These are phyloP conservation scores for Coelopa pilipes DNA, from an alignment of 2,888 invertebrate genomes.

Conservation along the genomic window DNA sequence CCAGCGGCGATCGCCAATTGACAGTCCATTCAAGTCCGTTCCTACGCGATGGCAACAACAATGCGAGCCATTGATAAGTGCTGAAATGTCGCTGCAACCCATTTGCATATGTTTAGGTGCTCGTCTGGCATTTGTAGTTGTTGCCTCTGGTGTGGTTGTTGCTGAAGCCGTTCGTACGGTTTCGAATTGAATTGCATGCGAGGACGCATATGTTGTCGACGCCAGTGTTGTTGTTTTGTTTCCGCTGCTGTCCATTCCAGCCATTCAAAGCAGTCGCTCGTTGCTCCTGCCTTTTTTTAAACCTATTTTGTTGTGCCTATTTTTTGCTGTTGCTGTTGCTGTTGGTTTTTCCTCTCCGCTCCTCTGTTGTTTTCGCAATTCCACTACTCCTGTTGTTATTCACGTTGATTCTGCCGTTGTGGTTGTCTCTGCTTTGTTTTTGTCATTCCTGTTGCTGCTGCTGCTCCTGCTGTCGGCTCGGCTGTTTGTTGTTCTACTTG, in stretches of 20 bases:
- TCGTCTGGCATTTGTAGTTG: not conserved
- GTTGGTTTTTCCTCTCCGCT: no score
- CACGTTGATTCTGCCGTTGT: no score
- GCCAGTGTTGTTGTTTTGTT: conserved; percentile 7
- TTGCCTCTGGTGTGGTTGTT: not conserved
- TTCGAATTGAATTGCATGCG: not conserved
- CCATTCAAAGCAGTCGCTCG: conserved; percentile 17
- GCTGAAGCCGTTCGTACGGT: not conserved
- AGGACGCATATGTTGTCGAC: conserved; percentile 1
- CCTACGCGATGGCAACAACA: no score
- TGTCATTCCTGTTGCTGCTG: no score
- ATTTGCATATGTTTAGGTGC: conserved; percentile 34
- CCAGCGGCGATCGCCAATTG: no score
- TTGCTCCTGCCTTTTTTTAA: conserved; percentile 18
- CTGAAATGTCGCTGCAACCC: conserved; percentile 20
- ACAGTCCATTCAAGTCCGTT: no score
- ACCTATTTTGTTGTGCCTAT: conserved; percentile 1
- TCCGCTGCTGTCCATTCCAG: conserved; percentile 3
- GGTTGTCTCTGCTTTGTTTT: not conserved
- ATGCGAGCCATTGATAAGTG: conserved; percentile 26
- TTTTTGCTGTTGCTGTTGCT: no score
- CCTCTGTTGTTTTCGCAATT: not conserved
- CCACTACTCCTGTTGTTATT: not conserved
- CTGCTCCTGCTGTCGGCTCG: no score
- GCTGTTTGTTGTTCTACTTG: no score